A percentile compares a stretch with the other conserved stretches of the same genome.
Evolutionary conservation across 2,888 invertebrate species (phyloP).

Genomic region (Cerastis leucographa): DNA sequence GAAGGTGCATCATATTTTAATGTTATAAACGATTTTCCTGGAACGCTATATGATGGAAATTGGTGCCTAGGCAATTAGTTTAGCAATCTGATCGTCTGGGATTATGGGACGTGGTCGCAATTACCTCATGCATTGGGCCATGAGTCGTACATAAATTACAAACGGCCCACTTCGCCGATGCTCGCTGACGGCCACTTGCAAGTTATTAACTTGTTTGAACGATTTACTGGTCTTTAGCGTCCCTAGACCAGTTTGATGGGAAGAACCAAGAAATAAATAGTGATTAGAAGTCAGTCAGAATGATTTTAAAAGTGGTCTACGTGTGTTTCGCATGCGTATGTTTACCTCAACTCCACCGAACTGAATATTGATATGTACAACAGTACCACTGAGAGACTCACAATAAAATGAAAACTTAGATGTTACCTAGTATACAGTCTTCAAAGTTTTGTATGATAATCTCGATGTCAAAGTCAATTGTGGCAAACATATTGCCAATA

Average conservation of each 20-base stretch:
- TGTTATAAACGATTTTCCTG: constrained; percentile 28
- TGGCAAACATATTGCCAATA: constrained; percentile 73
- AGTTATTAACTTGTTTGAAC: constrained; percentile 68
- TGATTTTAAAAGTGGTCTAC: background rate
- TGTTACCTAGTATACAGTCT: constrained; percentile 72
- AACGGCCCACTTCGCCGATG: constrained; percentile 65
- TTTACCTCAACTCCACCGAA: background rate
- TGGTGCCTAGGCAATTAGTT: constrained; percentile 48
- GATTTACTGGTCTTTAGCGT: constrained; percentile 49
- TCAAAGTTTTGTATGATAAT: constrained; percentile 73
- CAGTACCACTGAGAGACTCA: background rate
- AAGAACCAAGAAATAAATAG: constrained; percentile 15
- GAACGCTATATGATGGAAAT: constrained; percentile 29
- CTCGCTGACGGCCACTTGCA: constrained; percentile 61
- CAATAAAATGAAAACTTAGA: constrained; percentile 9
- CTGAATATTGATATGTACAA: background rate
- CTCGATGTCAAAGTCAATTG: constrained; percentile 77
- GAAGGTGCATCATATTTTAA: constrained; percentile 68
- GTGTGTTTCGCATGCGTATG: background rate
- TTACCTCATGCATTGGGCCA: constrained; percentile 77
- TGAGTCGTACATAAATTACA: constrained; percentile 76
- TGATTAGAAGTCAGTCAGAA: constrained; percentile 7
- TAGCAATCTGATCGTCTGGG: constrained; percentile 49
- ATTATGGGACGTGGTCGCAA: constrained; percentile 72
- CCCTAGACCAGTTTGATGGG: constrained; percentile 19